phyloP scores from a whole-genome alignment of 2,113 vertebrate genomes.

The Bubo blakistoni region DNA sequence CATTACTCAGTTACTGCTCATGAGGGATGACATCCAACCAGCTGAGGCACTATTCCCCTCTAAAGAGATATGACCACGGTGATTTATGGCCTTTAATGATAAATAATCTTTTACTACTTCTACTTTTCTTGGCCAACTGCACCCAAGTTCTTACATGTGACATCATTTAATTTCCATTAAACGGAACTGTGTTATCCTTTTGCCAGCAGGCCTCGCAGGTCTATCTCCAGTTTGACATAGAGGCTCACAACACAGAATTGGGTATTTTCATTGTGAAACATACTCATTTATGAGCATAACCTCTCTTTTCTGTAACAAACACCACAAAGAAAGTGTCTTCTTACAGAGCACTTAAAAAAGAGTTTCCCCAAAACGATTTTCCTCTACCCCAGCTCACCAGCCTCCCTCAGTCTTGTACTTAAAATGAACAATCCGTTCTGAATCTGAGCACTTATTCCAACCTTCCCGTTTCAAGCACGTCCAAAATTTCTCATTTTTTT shows the following conservation, averaged over 20 bases:
- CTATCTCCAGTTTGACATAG: not conserved
- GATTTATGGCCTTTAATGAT: not conserved
- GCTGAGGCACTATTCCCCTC: not conserved
- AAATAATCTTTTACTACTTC: not conserved
- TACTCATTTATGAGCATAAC: not conserved
- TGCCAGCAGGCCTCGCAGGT: not conserved
- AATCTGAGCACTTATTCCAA: not conserved
- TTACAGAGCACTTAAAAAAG: not conserved
- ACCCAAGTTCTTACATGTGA: not conserved
- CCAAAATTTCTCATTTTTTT: not conserved
- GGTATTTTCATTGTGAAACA: not conserved
- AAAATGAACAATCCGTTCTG: not conserved
- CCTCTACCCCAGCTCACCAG: not conserved
- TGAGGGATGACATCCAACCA: not conserved
- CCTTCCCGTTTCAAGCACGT: not conserved
- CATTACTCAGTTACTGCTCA: not conserved
- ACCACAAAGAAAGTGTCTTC: not conserved
- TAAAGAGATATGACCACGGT: not conserved
- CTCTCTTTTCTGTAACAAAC: not conserved
- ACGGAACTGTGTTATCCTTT: not conserved
- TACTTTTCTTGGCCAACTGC: not conserved
- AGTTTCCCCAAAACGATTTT: not conserved
- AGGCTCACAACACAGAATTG: not conserved
- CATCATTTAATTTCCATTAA: not conserved
- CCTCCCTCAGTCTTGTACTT: not conserved